Evolutionary conservation across 2,113 vertebrate genomes (phyloP).

Genomic region (Phylloscopus trochilus): DNA sequence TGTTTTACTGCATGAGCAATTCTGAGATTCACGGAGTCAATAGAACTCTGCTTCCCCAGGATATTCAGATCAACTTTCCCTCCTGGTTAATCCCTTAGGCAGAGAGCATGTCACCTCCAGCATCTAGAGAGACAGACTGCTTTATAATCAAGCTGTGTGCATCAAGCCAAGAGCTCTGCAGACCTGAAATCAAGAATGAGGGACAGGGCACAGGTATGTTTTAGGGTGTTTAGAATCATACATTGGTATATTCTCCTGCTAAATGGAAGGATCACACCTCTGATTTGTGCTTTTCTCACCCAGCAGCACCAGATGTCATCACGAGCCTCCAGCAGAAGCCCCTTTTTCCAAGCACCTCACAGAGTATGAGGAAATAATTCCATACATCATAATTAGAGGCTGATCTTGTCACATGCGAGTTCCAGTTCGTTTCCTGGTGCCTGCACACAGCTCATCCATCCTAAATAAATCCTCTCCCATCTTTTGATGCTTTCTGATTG

Average conservation of each 20-base stretch:
- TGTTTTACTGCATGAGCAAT: background rate
- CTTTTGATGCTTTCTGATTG: background rate
- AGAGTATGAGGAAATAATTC: background rate
- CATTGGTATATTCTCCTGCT: background rate
- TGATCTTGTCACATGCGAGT: background rate
- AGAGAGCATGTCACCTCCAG: background rate
- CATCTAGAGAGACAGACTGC: background rate
- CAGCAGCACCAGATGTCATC: background rate
- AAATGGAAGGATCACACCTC: background rate
- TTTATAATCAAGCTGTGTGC: background rate
- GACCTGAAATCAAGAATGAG: background rate
- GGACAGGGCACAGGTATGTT: fast-evolving
- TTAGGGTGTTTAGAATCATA: background rate
- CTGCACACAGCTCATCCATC: background rate
- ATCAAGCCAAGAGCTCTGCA: background rate
- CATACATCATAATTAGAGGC: background rate
- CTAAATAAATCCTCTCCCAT: background rate
- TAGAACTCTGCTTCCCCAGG: background rate
- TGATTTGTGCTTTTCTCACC: background rate
- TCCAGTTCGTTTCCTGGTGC: background rate
- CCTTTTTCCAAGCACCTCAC: background rate
- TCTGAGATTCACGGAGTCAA: background rate
- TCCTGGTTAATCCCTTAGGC: background rate
- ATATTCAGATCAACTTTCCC: background rate
- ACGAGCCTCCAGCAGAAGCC: background rate